phyloP scores from a whole-genome alignment of 2,888 invertebrate species.

The Mesopsocus fuscifrons region DNA sequence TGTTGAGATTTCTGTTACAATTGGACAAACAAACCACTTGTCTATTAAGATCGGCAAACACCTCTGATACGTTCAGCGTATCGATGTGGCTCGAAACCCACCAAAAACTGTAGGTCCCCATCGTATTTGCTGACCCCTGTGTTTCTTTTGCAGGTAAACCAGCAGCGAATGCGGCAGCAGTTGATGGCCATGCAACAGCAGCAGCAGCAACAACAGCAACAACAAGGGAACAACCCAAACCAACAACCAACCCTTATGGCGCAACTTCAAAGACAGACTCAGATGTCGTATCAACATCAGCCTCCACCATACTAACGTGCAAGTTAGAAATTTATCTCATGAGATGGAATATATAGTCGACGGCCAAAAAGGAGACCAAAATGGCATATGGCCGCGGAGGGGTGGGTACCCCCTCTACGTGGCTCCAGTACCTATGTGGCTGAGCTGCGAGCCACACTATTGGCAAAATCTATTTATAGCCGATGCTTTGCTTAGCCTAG shows the following conservation, averaged over 20 bases:
- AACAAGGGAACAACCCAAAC: slow-evolving; percentile 27
- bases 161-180: slow-evolving; percentile 46
- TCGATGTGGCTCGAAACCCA: not conserved
- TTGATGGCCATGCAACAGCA: slow-evolving; percentile 49
- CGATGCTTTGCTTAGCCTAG: too few species aligned
- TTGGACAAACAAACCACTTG: too few species aligned
- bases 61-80: not conserved
- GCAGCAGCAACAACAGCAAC: slow-evolving; percentile 36
- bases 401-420: too few species aligned
- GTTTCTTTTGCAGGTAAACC: slow-evolving; percentile 20
- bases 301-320: slow-evolving; percentile 18
- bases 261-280: slow-evolving; percentile 40
- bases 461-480: too few species aligned
- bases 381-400: too few species aligned
- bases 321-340: too few species aligned
- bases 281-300: slow-evolving; percentile 24
- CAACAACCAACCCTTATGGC: slow-evolving; percentile 37
- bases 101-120: not conserved
- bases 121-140: not conserved
- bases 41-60: too few species aligned
- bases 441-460: too few species aligned
- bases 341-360: too few species aligned
- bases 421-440: too few species aligned
- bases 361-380: too few species aligned
- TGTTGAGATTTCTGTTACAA: too few species aligned